Conservation (phyloP, 2,113 vertebrate species). For the Craseonycteris thonglongyai region DNA sequence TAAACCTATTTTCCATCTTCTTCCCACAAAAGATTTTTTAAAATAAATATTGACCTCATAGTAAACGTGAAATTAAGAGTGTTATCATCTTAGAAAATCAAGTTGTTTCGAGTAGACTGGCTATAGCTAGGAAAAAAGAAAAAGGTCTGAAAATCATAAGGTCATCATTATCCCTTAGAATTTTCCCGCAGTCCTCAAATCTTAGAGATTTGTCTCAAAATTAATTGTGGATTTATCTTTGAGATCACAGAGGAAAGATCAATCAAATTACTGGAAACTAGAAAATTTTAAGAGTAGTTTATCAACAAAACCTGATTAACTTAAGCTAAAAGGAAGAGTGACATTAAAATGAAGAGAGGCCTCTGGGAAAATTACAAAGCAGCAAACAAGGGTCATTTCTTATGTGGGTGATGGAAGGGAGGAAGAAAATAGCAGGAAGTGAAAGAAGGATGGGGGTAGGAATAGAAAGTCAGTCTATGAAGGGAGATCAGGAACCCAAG, state of each 20-base stretch:
- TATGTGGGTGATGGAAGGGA: neutral
- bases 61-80: neutral
- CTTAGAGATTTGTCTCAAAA: neutral
- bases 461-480: neutral
- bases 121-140: neutral
- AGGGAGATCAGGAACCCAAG: neutral
- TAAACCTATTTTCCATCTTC: neutral
- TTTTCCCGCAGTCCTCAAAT: neutral
- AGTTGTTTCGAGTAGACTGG: neutral
- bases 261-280: neutral
- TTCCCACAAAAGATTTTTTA: neutral
- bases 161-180: neutral
- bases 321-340: neutral
- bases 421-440: neutral
- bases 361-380: neutral
- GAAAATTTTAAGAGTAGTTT: neutral
- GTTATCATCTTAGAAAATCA: neutral
- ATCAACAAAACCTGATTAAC: neutral
- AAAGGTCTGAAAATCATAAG: neutral
- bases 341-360: neutral
- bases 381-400: neutral
- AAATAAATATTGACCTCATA: neutral
- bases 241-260: neutral
- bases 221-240: neutral
- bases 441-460: no score